A percentile compares a stretch with the other conserved stretches of the same genome.
Conservation (phyloP, 2,888 invertebrate species). For the Colostygia pectinataria region DNA sequence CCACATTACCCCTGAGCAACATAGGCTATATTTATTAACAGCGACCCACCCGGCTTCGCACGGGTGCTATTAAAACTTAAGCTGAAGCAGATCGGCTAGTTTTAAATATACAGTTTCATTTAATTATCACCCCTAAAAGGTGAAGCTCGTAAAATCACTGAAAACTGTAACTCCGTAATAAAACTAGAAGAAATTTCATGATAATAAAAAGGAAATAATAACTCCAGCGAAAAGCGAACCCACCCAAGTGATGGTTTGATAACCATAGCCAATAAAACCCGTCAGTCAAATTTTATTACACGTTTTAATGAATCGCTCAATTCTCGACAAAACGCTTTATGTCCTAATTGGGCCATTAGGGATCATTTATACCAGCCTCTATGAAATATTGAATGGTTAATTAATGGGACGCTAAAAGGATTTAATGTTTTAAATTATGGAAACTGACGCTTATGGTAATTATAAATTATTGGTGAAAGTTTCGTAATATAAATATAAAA, state of each 20-base stretch:
- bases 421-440: constrained; percentile 20
- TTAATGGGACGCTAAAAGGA: constrained; percentile 18
- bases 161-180: not conserved
- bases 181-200: not conserved
- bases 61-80: too few species aligned
- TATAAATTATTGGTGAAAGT: constrained; percentile 15
- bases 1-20: too few species aligned
- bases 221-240: too few species aligned
- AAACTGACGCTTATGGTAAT: constrained; percentile 8
- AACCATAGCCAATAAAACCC: constrained; percentile 1
- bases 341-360: constrained; percentile 34
- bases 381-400: constrained; percentile 32
- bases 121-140: too few species aligned
- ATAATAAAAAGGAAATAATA: constrained; percentile 5
- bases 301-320: constrained; percentile 34
- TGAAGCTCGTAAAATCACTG: not conserved
- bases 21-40: too few species aligned
- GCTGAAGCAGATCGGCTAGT: too few species aligned
- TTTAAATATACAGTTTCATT: too few species aligned
- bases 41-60: too few species aligned
- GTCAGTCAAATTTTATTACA: constrained; percentile 15
- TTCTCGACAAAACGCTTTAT: constrained; percentile 31
- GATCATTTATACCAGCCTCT: constrained; percentile 25
- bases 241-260: not conserved
- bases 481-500: constrained; percentile 3